These are phyloP conservation scores for Leptopilina drosophilae DNA, from an alignment of 2,888 invertebrate genomes.

Conservation along the genomic window DNA sequence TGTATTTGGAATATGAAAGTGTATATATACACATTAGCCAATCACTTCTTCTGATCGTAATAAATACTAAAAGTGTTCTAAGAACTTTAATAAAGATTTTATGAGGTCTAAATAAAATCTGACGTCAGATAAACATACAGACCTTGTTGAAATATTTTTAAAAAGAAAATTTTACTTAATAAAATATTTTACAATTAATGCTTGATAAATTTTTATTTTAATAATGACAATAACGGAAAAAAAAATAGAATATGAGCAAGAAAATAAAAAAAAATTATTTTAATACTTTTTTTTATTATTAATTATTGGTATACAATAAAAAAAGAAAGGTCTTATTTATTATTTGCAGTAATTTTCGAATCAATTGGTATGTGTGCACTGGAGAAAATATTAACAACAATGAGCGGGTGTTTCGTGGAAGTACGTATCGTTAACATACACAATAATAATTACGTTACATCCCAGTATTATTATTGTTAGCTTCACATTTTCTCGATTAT, in stretches of 20 bases:
- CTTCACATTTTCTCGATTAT: slow-evolving; percentile 32
- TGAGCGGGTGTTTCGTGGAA: slow-evolving; percentile 12
- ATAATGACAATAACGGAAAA: too few relatives aligned
- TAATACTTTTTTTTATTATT: too few relatives aligned
- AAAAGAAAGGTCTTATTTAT: too few relatives aligned
- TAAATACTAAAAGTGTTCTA: slow-evolving; percentile 20
- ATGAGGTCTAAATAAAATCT: slow-evolving; percentile 12
- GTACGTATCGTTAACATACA: slow-evolving; percentile 4
- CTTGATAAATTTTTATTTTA: too few relatives aligned
- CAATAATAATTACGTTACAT: slow-evolving; percentile 32
- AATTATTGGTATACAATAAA: too few relatives aligned
- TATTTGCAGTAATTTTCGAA: neutral
- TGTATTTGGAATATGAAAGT: neutral
- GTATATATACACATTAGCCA: neutral
- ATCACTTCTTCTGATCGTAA: neutral
- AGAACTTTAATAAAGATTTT: slow-evolving; percentile 15
- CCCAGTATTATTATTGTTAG: slow-evolving; percentile 32
- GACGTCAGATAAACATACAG: neutral
- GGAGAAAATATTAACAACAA: neutral
- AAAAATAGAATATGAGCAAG: neutral
- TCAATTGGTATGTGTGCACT: neutral
- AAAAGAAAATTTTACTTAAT: neutral
- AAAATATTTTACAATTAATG: too few relatives aligned
- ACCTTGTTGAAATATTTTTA: neutral
- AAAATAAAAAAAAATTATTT: neutral